Percentiles rank a stretch among this genome's conserved stretches.
Evolutionary conservation across 2,888 invertebrate genomes (phyloP).

Genomic region (Ommatoiulus sabulosus): DNA sequence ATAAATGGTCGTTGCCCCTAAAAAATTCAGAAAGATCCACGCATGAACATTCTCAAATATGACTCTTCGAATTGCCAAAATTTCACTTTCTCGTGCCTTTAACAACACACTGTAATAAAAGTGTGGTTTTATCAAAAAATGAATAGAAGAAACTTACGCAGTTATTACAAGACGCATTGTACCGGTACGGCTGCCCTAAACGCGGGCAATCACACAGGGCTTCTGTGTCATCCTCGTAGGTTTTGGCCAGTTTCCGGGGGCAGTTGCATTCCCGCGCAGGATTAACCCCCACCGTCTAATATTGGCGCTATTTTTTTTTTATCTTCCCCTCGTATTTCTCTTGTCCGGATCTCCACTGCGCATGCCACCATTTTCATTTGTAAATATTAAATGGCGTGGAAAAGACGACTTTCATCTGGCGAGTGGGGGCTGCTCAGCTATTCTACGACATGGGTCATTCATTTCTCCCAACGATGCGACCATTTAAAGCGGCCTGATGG

Average conservation of each 20-base stretch:
- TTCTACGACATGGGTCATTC: constrained; percentile 40
- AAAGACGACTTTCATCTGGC: constrained; percentile 36
- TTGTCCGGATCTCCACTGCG: background rate
- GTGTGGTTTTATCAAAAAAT: background rate
- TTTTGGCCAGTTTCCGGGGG: background rate
- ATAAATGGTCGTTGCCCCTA: too few species aligned
- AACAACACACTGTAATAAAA: too few species aligned
- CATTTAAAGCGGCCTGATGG: constrained; percentile 35
- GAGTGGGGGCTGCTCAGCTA: constrained; percentile 10
- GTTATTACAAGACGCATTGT: background rate
- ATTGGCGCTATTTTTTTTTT: constrained; percentile 17
- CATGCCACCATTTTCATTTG: constrained; percentile 17
- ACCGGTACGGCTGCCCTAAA: background rate
- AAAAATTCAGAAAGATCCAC: too few species aligned
- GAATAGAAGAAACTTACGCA: too few species aligned
- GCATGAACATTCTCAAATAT: too few species aligned
- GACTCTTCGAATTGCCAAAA: too few species aligned
- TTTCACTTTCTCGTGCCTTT: too few species aligned
- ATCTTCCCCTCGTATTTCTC: background rate
- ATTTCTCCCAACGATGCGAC: constrained; percentile 10
- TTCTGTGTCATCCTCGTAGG: background rate
- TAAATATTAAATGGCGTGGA: constrained; percentile 43
- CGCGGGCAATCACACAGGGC: background rate
- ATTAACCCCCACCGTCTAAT: background rate
- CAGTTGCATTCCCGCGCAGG: background rate